A percentile compares a stretch with the other conserved stretches of the same genome.
These are phyloP conservation scores for Apogon talboti DNA, from an alignment of 2,797 vertebrate genomes.

Conservation along the genomic window DNA sequence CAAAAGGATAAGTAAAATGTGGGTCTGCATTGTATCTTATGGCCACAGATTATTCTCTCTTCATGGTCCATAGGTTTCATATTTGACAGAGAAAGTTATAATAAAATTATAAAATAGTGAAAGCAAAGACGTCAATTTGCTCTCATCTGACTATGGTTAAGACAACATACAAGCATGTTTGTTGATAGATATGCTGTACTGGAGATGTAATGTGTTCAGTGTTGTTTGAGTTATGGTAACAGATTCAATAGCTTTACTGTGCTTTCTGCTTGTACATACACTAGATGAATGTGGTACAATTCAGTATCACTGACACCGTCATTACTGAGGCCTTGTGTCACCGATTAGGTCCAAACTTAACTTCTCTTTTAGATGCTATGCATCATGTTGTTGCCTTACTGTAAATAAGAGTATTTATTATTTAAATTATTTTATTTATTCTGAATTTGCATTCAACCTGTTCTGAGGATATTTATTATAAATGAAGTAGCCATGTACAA, in stretches of 20 bases:
- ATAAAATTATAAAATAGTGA: background rate
- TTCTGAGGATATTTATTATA: slow-evolving; percentile 71
- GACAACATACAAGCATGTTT: background rate
- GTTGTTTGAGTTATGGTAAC: background rate
- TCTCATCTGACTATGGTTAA: background rate
- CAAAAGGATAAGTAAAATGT: too few relatives aligned
- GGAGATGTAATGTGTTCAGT: background rate
- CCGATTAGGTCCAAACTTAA: slow-evolving; percentile 35
- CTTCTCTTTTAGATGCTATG: slow-evolving; percentile 73
- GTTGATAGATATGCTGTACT: background rate
- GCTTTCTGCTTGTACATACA: slow-evolving; percentile 4
- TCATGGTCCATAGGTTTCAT: background rate
- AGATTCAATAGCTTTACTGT: background rate
- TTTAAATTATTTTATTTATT: slow-evolving; percentile 85
- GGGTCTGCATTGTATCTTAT: too few relatives aligned
- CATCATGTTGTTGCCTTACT: slow-evolving; percentile 76
- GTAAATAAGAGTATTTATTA: slow-evolving; percentile 74
- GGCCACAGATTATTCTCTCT: too few relatives aligned
- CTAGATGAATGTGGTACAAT: background rate
- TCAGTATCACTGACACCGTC: background rate
- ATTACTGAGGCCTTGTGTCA: slow-evolving; percentile 28
- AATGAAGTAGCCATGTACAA: slow-evolving; percentile 50
- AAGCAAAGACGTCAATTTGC: too few relatives aligned
- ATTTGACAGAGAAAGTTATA: background rate
- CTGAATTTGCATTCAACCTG: slow-evolving; percentile 70